Evolutionary conservation across 2,888 invertebrate species (phyloP).

Genomic region (Galeruca laticollis): DNA sequence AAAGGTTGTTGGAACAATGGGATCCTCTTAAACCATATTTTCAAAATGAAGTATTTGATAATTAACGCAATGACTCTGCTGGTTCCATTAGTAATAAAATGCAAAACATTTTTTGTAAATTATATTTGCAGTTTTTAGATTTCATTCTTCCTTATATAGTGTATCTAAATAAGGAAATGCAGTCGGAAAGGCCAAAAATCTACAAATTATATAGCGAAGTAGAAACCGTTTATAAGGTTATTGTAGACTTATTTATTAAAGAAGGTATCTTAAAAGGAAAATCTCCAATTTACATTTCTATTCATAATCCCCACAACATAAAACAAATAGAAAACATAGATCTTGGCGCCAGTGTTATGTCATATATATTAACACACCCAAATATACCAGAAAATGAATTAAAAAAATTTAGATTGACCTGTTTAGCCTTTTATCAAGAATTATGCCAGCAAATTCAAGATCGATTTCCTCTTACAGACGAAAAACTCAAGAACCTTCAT

Average conservation of each 20-base stretch:
- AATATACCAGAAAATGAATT: too few species aligned
- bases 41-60: too few species aligned
- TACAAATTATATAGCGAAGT: neutral
- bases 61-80: neutral
- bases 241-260: neutral
- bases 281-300: neutral
- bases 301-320: neutral
- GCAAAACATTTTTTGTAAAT: neutral
- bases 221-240: neutral
- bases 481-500: neutral
- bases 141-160: too few species aligned
- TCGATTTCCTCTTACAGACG: neutral
- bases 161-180: too few species aligned
- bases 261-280: neutral
- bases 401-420: too few species aligned
- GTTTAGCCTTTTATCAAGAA: too few species aligned
- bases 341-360: too few species aligned
- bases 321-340: neutral
- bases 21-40: too few species aligned
- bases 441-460: too few species aligned
- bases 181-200: neutral
- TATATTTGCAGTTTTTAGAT: too few species aligned
- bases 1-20: too few species aligned
- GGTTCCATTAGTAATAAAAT: neutral
- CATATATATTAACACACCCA: too few species aligned